These are phyloP conservation scores for Vombatus ursinus DNA, from an alignment of 2,113 vertebrate species.

Conservation along the genomic window DNA sequence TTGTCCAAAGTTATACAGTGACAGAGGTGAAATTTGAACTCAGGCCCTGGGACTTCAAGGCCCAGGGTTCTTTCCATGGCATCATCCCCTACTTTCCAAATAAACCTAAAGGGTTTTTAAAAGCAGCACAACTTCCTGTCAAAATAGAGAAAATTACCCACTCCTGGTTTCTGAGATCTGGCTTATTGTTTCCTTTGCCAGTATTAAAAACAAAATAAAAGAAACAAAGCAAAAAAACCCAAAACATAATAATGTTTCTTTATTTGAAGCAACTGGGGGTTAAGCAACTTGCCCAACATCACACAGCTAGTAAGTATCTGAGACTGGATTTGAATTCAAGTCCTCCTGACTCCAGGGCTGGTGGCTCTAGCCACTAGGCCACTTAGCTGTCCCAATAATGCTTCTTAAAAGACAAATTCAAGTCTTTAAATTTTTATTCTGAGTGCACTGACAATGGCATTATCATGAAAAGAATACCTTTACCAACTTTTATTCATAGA, in stretches of 20 bases:
- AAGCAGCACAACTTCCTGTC: not conserved
- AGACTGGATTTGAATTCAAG: too few species aligned
- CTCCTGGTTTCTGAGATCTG: not conserved
- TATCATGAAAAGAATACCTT: not conserved
- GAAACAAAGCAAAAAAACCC: not conserved
- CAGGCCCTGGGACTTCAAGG: not conserved
- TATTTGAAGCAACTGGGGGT: too few species aligned
- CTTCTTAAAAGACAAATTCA: slow-evolving; percentile 54
- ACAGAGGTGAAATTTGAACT: not conserved
- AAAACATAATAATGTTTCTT: too few species aligned
- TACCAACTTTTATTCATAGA: not conserved
- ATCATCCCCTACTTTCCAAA: not conserved
- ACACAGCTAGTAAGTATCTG: too few species aligned
- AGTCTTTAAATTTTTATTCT: slow-evolving; percentile 46
- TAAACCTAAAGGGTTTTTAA: not conserved
- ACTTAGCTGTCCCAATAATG: too few species aligned
- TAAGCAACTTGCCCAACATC: too few species aligned
- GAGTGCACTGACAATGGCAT: not conserved
- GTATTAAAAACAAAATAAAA: not conserved
- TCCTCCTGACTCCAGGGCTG: too few species aligned
- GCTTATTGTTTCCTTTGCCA: slow-evolving; percentile 17
- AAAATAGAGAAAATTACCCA: not conserved
- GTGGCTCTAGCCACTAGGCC: too few species aligned
- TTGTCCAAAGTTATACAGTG: not conserved
- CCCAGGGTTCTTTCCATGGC: not conserved